phyloP scores from a whole-genome alignment of 2,797 vertebrate genomes.

The Hyperoplus lanceolatus region DNA sequence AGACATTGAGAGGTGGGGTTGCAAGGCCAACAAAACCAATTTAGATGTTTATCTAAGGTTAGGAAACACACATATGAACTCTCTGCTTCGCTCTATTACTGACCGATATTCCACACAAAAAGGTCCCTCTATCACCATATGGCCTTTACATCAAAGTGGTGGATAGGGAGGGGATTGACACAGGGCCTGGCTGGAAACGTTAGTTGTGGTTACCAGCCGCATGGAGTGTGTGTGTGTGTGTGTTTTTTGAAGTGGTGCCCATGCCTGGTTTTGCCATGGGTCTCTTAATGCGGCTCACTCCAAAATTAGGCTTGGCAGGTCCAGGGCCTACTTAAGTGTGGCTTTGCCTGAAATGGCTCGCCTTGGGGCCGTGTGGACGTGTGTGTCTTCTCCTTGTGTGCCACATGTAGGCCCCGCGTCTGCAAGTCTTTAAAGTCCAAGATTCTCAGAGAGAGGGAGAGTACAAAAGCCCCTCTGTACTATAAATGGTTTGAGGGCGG shows the following conservation, averaged over 20 bases:
- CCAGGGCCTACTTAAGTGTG: constrained; percentile 76
- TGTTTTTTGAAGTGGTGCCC: constrained; percentile 80
- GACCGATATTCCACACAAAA: constrained; percentile 40
- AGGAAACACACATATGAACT: constrained; percentile 45
- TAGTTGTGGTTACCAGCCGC: constrained; percentile 77
- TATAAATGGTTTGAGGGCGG: constrained; percentile 66
- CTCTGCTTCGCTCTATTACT: constrained; percentile 32
- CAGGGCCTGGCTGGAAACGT: constrained; percentile 57
- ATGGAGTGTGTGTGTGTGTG: constrained; percentile 53
- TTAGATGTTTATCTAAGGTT: constrained; percentile 66
- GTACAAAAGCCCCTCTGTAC: constrained; percentile 81
- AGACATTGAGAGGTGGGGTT: background rate
- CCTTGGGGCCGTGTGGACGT: constrained; percentile 51
- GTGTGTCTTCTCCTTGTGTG: constrained; percentile 53
- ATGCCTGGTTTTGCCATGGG: constrained; percentile 76
- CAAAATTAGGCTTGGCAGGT: constrained; percentile 84
- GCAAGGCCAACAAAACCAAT: constrained; percentile 51
- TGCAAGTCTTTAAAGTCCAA: constrained; percentile 74
- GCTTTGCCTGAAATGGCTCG: constrained; percentile 78
- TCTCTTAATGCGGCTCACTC: constrained; percentile 74
- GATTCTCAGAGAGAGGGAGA: constrained; percentile 48
- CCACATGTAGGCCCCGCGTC: constrained; percentile 63
- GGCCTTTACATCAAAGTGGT: constrained; percentile 76
- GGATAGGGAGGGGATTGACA: constrained; percentile 67
- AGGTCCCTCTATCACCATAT: constrained; percentile 61